Conservation (phyloP, 2,888 invertebrate genomes). For the Amaurobius ferox region DNA sequence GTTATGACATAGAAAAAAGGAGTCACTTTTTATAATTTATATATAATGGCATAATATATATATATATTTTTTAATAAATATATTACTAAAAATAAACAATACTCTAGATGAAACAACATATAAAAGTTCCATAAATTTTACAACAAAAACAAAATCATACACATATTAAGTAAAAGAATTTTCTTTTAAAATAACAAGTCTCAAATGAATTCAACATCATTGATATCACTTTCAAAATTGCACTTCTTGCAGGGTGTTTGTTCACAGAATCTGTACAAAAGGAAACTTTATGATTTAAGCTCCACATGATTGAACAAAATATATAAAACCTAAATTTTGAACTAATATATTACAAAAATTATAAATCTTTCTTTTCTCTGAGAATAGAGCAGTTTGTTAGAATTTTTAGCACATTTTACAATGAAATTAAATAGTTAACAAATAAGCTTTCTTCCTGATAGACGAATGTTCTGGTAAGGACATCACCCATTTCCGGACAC, state of each 20-base stretch:
- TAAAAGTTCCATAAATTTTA: too few species aligned
- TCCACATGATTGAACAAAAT: slow-evolving; percentile 8
- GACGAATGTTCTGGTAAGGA: slow-evolving; percentile 82
- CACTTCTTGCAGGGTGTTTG: neutral
- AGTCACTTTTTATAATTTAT: neutral
- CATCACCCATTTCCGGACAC: slow-evolving; percentile 90
- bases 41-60: neutral
- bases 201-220: slow-evolving; percentile 3
- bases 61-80: neutral
- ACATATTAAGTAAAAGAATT: slow-evolving; percentile 1
- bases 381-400: neutral
- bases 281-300: slow-evolving; percentile 11
- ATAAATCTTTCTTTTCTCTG: neutral
- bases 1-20: neutral
- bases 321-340: neutral
- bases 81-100: slow-evolving; percentile 4
- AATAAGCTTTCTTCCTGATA: slow-evolving; percentile 52
- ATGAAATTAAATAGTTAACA: slow-evolving; percentile 58
- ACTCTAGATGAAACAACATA: neutral
- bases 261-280: neutral
- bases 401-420: neutral
- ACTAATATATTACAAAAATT: slow-evolving; percentile 15
- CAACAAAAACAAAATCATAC: neutral
- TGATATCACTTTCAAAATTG: slow-evolving; percentile 1
- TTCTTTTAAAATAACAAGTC: neutral